Conservation (phyloP, 2,113 vertebrate genomes). For the Bungarus multicinctus region DNA sequence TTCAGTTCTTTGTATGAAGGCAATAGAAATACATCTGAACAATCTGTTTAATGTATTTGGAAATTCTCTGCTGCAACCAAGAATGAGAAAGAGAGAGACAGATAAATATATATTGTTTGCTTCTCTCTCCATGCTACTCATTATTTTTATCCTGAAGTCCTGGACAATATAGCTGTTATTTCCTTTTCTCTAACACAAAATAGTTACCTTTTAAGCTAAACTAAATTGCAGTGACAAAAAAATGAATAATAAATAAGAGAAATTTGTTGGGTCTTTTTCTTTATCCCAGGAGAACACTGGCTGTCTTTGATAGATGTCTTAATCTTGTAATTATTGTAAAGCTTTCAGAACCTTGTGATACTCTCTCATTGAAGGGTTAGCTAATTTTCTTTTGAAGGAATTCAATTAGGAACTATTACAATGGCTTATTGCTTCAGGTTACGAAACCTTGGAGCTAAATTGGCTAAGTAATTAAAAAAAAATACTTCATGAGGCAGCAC, state of each 20-base stretch:
- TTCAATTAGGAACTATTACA: constrained; percentile 36
- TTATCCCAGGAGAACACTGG: neutral
- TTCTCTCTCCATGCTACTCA: neutral
- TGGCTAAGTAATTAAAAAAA: constrained; percentile 14
- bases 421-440: constrained; percentile 42
- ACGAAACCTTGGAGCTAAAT: neutral
- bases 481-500: constrained; percentile 18
- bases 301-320: neutral
- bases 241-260: neutral
- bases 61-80: neutral
- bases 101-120: neutral
- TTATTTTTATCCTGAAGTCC: neutral
- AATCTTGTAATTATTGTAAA: neutral
- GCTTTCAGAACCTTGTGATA: neutral
- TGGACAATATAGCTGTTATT: neutral
- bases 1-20: neutral
- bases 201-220: neutral
- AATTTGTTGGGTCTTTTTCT: neutral
- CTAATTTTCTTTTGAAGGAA: constrained; percentile 22
- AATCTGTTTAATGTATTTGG: neutral
- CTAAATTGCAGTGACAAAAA: neutral
- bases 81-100: neutral
- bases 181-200: neutral
- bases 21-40: neutral
- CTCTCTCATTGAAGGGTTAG: constrained; percentile 24